These are phyloP conservation scores for Patella depressa DNA, from an alignment of 2,888 invertebrate genomes.

Conservation along the genomic window DNA sequence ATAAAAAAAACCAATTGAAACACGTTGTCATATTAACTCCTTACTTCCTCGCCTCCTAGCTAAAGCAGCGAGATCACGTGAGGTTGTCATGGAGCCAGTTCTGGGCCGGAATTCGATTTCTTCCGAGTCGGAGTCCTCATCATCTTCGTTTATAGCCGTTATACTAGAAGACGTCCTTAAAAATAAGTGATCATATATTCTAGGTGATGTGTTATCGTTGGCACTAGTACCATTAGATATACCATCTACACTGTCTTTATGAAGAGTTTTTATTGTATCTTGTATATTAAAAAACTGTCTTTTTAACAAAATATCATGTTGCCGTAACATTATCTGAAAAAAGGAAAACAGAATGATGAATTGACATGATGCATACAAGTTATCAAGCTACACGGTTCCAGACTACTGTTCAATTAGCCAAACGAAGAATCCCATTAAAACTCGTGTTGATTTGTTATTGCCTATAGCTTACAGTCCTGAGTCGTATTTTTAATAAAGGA, in stretches of 20 bases:
- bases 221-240: not conserved
- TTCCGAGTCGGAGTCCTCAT: constrained; percentile 24
- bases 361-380: too few species aligned
- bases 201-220: not conserved
- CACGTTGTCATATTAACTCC: constrained; percentile 44
- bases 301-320: constrained; percentile 60
- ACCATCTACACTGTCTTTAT: constrained; percentile 29
- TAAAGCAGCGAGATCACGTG: constrained; percentile 58
- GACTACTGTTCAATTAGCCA: too few species aligned
- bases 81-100: constrained; percentile 61
- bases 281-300: constrained; percentile 61
- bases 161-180: constrained; percentile 53
- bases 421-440: too few species aligned
- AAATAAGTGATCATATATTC: constrained; percentile 38
- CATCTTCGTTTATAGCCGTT: constrained; percentile 42
- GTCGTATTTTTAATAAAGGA: too few species aligned
- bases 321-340: constrained; percentile 57
- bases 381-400: too few species aligned
- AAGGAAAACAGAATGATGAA: too few species aligned
- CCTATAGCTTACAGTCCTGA: too few species aligned
- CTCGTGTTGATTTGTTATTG: too few species aligned
- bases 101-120: constrained; percentile 47
- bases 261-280: constrained; percentile 51
- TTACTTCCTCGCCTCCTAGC: constrained; percentile 61
- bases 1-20: not conserved